Conservation (phyloP, 2,113 vertebrate species). For the Amphilophus citrinellus region DNA sequence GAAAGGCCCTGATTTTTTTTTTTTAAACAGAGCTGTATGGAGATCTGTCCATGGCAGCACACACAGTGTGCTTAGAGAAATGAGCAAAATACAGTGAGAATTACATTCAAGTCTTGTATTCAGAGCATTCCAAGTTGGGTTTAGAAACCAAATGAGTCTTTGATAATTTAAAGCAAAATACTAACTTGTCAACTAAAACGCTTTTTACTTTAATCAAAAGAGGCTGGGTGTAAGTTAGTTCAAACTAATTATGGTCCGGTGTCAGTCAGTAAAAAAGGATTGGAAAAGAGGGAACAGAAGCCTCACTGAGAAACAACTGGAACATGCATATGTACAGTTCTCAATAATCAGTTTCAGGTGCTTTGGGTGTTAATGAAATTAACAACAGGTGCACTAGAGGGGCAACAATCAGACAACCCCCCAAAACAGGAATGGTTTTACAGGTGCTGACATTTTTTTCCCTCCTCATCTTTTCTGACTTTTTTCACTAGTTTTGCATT, state of each 20-base stretch:
- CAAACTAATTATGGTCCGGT: slow-evolving; percentile 23
- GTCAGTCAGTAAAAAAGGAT: neutral
- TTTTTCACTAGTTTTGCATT: no score
- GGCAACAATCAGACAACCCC: no score
- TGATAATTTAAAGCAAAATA: slow-evolving; percentile 9
- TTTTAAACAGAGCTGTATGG: slow-evolving; percentile 27
- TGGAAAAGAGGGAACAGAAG: slow-evolving; percentile 24
- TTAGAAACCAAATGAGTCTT: neutral
- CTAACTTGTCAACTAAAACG: slow-evolving; percentile 14
- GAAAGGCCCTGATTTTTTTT: slow-evolving; percentile 24
- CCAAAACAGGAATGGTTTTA: no score
- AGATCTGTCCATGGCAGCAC: slow-evolving; percentile 25
- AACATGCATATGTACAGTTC: neutral
- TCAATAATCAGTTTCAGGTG: no score
- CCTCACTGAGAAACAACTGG: slow-evolving; percentile 34
- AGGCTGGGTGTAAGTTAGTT: neutral
- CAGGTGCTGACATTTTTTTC: no score
- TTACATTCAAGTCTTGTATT: neutral
- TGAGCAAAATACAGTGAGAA: slow-evolving; percentile 11
- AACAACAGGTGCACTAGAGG: no score
- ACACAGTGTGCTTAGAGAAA: slow-evolving; percentile 30
- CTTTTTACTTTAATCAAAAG: slow-evolving; percentile 24
- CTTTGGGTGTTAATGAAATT: no score
- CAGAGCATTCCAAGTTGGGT: neutral
- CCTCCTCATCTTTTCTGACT: no score